Evolutionary conservation across 2,797 vertebrate species (phyloP).

Genomic region (Enteromius fasciolatus): DNA sequence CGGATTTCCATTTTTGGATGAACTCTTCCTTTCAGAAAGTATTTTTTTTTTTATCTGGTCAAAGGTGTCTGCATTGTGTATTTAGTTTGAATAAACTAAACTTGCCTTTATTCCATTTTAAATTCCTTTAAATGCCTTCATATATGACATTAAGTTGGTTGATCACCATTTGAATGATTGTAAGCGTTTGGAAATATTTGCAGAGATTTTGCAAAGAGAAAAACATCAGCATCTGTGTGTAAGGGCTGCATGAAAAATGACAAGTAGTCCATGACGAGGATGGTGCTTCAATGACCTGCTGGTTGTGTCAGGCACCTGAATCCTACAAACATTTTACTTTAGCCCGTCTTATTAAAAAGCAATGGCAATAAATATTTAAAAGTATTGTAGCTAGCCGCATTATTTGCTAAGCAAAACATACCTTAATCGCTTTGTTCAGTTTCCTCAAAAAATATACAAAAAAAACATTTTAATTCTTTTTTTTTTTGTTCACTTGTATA

Average conservation of each 20-base stretch:
- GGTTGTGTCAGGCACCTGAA: neutral
- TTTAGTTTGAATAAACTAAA: slow-evolving; percentile 57
- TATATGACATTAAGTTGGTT: slow-evolving; percentile 37
- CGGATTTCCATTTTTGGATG: too few species aligned
- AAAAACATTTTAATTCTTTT: slow-evolving; percentile 25
- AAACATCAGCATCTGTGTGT: slow-evolving; percentile 60
- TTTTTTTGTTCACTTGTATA: slow-evolving; percentile 62
- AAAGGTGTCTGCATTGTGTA: slow-evolving; percentile 33
- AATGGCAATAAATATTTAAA: slow-evolving; percentile 70
- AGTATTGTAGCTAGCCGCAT: slow-evolving; percentile 56
- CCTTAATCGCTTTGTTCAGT: slow-evolving; percentile 53
- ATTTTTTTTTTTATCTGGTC: slow-evolving; percentile 57
- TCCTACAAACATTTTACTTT: slow-evolving; percentile 11
- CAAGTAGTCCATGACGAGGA: neutral
- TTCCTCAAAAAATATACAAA: slow-evolving; percentile 26
- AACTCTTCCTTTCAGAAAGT: too few species aligned
- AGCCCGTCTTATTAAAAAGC: slow-evolving; percentile 53
- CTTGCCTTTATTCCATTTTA: slow-evolving; percentile 62
- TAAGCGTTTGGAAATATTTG: slow-evolving; percentile 36
- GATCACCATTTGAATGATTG: slow-evolving; percentile 38
- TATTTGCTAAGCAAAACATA: slow-evolving; percentile 65
- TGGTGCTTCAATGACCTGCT: slow-evolving; percentile 22
- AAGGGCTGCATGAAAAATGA: slow-evolving; percentile 43
- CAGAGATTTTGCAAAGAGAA: slow-evolving; percentile 44
- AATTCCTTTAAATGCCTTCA: slow-evolving; percentile 52